phyloP scores from a whole-genome alignment of 2,797 vertebrate genomes.

The Chaenodraco wilsoni region DNA sequence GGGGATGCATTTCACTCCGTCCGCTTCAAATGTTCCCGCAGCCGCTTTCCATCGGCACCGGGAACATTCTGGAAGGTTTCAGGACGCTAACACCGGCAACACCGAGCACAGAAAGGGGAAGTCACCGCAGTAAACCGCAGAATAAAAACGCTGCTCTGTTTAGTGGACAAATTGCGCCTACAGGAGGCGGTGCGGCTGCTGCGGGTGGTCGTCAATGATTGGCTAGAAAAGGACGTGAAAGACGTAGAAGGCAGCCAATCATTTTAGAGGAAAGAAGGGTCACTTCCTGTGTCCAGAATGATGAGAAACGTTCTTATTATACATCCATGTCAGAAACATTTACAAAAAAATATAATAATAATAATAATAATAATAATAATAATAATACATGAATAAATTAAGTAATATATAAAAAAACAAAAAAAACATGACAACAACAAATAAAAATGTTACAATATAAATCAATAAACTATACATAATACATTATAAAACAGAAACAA shows the following conservation, averaged over 20 bases:
- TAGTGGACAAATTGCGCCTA: slow-evolving; percentile 6
- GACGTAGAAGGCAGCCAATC: slow-evolving; percentile 46
- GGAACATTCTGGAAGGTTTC: not conserved
- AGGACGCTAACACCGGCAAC: accelerated
- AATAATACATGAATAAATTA: no score
- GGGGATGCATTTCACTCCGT: slow-evolving; percentile 58
- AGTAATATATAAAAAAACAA: no score
- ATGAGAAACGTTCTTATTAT: not conserved
- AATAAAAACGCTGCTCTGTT: not conserved
- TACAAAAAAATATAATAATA: no score
- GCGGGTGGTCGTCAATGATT: slow-evolving; percentile 25
- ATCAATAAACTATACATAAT: no score
- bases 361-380: not conserved
- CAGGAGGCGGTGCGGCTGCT: slow-evolving; percentile 28
- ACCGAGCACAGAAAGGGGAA: accelerated
- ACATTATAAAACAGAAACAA: no score
- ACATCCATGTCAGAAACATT: not conserved
- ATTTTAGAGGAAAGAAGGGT: not conserved
- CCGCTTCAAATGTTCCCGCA: not conserved
- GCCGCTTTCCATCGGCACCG: not conserved
- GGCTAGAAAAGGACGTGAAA: slow-evolving; percentile 2
- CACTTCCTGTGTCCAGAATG: slow-evolving; percentile 49
- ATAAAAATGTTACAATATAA: no score
- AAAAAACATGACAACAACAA: no score
- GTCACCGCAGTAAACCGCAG: not conserved